Evolutionary conservation across 2,888 invertebrate genomes (phyloP).

Genomic region (Laspeyria flexula): DNA sequence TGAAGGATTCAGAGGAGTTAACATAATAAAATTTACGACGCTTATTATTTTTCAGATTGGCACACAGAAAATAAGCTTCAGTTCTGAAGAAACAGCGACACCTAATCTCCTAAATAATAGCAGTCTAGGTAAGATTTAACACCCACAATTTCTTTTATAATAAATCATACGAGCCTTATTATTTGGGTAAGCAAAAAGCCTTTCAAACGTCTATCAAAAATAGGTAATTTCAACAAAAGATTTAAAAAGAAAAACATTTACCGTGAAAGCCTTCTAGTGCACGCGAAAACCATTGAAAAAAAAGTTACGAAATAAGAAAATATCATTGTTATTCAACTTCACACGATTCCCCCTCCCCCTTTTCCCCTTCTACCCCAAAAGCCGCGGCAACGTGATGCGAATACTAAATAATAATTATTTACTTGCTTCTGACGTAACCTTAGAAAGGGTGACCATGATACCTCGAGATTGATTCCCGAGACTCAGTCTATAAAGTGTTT

Average conservation of each 20-base stretch:
- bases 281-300: conserved; percentile 14
- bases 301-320: conserved; percentile 51
- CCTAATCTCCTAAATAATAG: no score
- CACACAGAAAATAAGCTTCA: no score
- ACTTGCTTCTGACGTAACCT: conserved; percentile 45
- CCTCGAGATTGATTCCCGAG: not conserved
- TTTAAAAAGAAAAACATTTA: conserved; percentile 2
- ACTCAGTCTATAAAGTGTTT: not conserved
- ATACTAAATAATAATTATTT: conserved; percentile 53
- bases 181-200: not conserved
- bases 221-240: not conserved
- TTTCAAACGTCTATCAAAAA: not conserved
- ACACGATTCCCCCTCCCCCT: conserved; percentile 55
- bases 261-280: not conserved
- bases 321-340: conserved; percentile 69
- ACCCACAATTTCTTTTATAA: no score
- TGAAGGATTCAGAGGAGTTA: no score
- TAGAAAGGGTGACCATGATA: conserved; percentile 16
- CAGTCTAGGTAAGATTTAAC: no score
- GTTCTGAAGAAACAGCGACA: no score
- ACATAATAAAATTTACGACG: no score
- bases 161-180: no score
- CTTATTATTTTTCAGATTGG: no score
- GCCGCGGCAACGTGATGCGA: conserved; percentile 41
- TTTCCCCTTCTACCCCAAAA: conserved; percentile 40